Conservation (phyloP, 2,113 vertebrate species). For the Oncorhynchus kisutch region DNA sequence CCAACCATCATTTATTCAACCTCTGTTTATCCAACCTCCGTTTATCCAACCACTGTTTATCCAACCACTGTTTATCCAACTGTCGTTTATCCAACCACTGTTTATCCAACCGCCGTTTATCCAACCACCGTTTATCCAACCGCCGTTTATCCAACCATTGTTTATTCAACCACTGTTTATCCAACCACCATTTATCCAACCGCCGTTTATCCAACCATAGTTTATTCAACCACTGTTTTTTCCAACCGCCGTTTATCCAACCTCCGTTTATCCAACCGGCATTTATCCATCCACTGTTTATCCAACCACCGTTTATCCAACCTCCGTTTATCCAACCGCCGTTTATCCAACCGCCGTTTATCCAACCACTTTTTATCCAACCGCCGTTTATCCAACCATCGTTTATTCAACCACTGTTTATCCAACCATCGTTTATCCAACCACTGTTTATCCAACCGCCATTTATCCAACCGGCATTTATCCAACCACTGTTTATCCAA, state of each 20-base stretch:
- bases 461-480: neutral
- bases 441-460: too few species aligned
- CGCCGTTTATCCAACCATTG: neutral
- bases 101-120: conserved; percentile 1
- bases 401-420: too few species aligned
- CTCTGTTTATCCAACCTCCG: neutral
- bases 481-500: too few species aligned
- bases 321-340: neutral
- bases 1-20: too few species aligned
- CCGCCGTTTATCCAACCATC: too few species aligned
- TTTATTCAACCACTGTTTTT: too few species aligned
- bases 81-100: neutral
- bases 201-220: too few species aligned
- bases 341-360: neutral
- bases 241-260: neutral
- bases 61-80: neutral
- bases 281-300: too few species aligned
- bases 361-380: too few species aligned
- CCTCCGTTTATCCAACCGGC: too few species aligned
- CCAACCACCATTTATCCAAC: neutral
- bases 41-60: neutral
- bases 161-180: too few species aligned
- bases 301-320: neutral
- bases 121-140: neutral
- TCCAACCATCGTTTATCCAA: neutral